These are phyloP conservation scores for Eupristina koningsbergeri DNA, from an alignment of 1,140 invertebrate species.

Conservation along the genomic window DNA sequence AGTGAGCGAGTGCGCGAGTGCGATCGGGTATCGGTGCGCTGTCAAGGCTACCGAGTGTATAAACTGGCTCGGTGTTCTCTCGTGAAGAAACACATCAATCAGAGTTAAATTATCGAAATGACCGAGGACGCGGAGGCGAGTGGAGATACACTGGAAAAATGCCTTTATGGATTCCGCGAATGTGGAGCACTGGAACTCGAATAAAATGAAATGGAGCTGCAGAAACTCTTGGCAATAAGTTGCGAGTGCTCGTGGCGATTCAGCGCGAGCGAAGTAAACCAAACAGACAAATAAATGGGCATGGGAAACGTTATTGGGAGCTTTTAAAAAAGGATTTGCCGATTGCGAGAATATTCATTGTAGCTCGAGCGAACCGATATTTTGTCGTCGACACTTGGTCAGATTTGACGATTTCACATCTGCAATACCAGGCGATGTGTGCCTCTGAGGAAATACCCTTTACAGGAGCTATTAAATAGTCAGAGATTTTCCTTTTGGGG, in stretches of 20 bases:
- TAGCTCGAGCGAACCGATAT: too few relatives aligned
- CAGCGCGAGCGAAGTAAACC: not conserved
- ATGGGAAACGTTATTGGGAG: too few relatives aligned
- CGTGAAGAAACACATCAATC: constrained; percentile 27
- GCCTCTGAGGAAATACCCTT: too few relatives aligned
- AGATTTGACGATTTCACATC: too few relatives aligned
- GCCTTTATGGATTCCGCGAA: constrained; percentile 23
- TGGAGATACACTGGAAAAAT: not conserved
- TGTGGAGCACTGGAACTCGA: not conserved
- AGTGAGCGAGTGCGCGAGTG: too few relatives aligned
- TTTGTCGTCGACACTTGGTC: too few relatives aligned
- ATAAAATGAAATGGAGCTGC: not conserved
- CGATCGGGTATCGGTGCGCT: not conserved
- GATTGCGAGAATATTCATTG: too few relatives aligned
- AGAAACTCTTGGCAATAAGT: not conserved
- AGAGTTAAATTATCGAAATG: constrained; percentile 25
- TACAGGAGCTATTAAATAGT: too few relatives aligned
- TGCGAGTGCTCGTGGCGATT: not conserved
- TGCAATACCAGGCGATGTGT: too few relatives aligned
- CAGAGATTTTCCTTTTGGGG: not conserved
- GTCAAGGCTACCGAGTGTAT: constrained; percentile 12
- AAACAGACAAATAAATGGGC: too few relatives aligned
- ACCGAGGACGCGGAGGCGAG: not conserved
- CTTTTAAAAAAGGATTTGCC: too few relatives aligned
- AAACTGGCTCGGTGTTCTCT: not conserved